These are phyloP conservation scores for Ameiurus melas DNA, from an alignment of 2,113 vertebrate genomes.

Conservation along the genomic window DNA sequence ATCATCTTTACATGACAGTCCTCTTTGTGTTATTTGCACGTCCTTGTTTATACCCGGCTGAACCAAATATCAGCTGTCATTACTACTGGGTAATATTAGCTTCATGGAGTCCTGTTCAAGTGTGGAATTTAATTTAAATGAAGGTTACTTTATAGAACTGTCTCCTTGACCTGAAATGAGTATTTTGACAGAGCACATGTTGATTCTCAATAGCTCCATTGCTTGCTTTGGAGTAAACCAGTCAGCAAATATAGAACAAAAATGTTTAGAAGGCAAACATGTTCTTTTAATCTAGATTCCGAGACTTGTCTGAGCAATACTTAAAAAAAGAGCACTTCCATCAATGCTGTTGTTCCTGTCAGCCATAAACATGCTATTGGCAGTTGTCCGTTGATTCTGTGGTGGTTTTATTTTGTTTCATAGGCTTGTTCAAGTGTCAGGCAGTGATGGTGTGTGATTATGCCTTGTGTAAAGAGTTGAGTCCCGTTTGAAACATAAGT, in stretches of 20 bases:
- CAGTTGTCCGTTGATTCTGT: neutral
- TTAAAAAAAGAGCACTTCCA: neutral
- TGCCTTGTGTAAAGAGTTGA: neutral
- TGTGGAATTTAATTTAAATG: neutral
- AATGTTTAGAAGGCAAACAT: neutral
- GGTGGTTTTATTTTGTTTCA: neutral
- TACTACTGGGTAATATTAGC: constrained; percentile 4
- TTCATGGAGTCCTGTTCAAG: constrained; percentile 4
- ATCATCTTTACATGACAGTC: neutral
- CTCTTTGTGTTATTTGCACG: neutral
- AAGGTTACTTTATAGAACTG: neutral
- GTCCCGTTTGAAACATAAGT: neutral
- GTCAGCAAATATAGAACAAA: neutral
- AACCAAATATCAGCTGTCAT: constrained; percentile 18
- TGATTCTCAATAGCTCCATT: constrained; percentile 10
- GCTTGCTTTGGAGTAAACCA: neutral
- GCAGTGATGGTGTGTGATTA: neutral
- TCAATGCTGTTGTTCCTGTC: neutral
- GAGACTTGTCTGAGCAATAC: neutral
- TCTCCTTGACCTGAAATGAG: constrained; percentile 10
- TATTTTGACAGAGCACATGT: constrained; percentile 6
- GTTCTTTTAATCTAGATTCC: neutral
- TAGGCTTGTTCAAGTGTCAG: neutral
- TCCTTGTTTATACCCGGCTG: neutral
- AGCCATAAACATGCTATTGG: neutral